These are phyloP conservation scores for Phrynocephalus forsythii DNA, from an alignment of 2,797 vertebrate genomes.

Conservation along the genomic window DNA sequence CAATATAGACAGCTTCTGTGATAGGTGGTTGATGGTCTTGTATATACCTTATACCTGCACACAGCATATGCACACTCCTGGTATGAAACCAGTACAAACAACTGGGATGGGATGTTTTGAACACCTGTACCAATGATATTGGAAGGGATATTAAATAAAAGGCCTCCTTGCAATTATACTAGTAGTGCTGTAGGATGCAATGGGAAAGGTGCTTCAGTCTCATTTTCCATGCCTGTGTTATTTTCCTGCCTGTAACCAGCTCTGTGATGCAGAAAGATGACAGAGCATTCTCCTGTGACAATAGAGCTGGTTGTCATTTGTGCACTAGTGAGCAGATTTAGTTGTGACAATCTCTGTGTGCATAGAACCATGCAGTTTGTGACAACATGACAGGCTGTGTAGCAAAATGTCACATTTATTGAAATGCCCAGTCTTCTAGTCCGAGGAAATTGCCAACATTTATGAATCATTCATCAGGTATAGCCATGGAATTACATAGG, in stretches of 20 bases:
- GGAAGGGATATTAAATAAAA: too few species aligned
- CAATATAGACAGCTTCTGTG: not conserved
- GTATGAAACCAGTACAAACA: not conserved
- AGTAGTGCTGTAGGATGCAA: too few species aligned
- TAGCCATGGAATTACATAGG: slow-evolving; percentile 8
- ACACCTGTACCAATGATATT: too few species aligned
- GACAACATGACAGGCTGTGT: not conserved
- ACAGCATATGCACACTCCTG: too few species aligned
- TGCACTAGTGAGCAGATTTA: slow-evolving; percentile 11
- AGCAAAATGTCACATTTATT: not conserved
- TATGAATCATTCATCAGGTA: slow-evolving; percentile 15
- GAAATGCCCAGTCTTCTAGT: slow-evolving; percentile 1
- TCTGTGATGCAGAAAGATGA: too few species aligned
- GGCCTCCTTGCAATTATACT: too few species aligned
- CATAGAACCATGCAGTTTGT: not conserved
- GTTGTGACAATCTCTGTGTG: not conserved
- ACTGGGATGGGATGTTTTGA: too few species aligned
- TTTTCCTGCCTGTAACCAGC: too few species aligned
- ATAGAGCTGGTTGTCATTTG: not conserved
- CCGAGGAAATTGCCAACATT: not conserved
- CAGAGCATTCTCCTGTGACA: too few species aligned
- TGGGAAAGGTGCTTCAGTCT: not conserved
- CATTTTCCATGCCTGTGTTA: not conserved
- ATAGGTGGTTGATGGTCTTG: not conserved
- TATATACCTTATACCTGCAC: too few species aligned